Evolutionary conservation across 2,113 vertebrate species (phyloP), one percentile per base, ranked within the genome.

Genomic region (Micronycteris hirsuta): DNA sequence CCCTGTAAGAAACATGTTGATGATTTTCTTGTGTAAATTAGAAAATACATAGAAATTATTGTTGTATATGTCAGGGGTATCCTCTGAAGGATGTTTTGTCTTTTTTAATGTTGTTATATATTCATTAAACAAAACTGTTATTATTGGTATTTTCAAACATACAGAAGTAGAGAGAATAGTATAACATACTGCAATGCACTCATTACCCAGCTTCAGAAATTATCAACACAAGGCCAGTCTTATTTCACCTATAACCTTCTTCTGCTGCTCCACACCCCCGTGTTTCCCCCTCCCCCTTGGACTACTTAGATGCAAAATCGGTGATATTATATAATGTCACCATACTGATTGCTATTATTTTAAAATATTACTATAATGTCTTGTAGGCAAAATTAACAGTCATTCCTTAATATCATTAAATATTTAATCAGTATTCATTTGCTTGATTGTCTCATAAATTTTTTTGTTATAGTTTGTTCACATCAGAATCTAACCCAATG

Each of bases 21-120:
- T 91, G 56, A 82, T 91, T 82, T 92, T 73, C 58, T 83, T 88
- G 36, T 80, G 3, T 58, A 91, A 89, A 91, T 90, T 19, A 80
- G 47, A 89, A 86, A 96, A 67, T 28, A 91, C 6, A 52, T n/a
- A 77, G 20, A 86, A 49, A 82, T 94, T 90, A 84, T 76, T 84
- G 33, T 28, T 77, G 17, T 82, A 33, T 52, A 43, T 47, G 3
- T 74, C 15, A n/a, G 77, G 85, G 78, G 17, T 67, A 17, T 84
- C 49, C 54, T 82, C 28, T 89, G 54, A 52, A 61, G 14, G 15
- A 71, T 33, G 61, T 87, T 56, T 77, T 52, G 36, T 63, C n/a
- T 38, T 71, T 86, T 94, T 93, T 58, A 77, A 56, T 87, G 74
- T 14, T 95, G 7, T 47, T 94, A 56, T 3, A 74, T 58, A 77